Evolutionary conservation across 2,888 invertebrate genomes (phyloP).

Genomic region (Lasioglossum malachurum): DNA sequence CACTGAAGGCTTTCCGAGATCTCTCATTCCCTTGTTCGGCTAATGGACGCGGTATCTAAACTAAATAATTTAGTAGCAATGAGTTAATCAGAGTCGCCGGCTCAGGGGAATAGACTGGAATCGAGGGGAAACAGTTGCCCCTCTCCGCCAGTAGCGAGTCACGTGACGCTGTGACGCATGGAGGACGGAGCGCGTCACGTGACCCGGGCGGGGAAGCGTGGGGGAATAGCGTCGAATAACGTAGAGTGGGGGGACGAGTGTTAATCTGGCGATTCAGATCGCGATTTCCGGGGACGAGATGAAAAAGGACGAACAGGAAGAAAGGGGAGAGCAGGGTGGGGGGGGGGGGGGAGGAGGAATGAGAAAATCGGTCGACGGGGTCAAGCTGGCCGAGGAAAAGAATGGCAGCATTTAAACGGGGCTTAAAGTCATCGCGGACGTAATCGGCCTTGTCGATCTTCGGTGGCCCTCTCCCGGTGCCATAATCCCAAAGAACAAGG

Average conservation of each 20-base stretch:
- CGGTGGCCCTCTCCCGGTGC: slow-evolving; percentile 56
- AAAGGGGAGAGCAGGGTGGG: not conserved
- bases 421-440: slow-evolving; percentile 74
- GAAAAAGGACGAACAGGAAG: not conserved
- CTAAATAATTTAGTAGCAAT: not conserved
- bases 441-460: slow-evolving; percentile 75
- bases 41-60: no score
- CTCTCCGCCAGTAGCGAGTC: no score
- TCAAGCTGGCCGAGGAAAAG: slow-evolving; percentile 58
- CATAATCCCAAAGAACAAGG: slow-evolving; percentile 64
- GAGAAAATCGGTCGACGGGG: slow-evolving; percentile 63
- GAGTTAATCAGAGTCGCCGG: no score
- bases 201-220: no score
- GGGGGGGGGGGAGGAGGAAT: not conserved
- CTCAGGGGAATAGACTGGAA: no score
- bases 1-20: no score
- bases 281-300: not conserved
- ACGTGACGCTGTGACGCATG: no score
- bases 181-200: no score
- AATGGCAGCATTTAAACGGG: slow-evolving; percentile 73
- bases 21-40: no score
- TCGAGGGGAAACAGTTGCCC: no score
- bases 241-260: not conserved
- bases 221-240: no score
- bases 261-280: not conserved